These are phyloP conservation scores for Alviniconcha strummeri DNA, from an alignment of 2,888 invertebrate species.

Conservation along the genomic window DNA sequence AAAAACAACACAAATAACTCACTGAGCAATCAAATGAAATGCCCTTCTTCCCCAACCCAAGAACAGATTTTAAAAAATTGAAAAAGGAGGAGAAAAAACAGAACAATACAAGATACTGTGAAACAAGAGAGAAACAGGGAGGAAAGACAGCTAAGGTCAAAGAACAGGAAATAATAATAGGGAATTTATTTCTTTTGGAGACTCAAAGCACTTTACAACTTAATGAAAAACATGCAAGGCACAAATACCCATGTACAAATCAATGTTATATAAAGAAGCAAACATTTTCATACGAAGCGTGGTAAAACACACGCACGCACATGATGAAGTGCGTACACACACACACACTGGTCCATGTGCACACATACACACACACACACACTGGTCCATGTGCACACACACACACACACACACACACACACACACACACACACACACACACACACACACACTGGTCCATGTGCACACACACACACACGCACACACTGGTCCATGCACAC, in stretches of 20 bases:
- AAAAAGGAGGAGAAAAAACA: no score
- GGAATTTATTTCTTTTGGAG: no score
- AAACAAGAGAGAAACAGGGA: no score
- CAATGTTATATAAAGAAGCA: background rate
- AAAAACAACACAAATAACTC: background rate
- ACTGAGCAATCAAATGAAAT: background rate
- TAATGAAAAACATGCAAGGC: no score
- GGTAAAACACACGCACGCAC: background rate
- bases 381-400: background rate
- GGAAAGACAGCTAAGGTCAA: no score
- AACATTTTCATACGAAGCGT: background rate
- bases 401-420: background rate
- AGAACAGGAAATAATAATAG: no score
- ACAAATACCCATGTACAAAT: background rate
- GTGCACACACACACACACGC: background rate
- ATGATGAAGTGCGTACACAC: background rate
- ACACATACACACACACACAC: background rate
- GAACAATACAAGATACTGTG: no score
- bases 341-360: background rate
- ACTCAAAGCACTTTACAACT: no score
- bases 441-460: background rate
- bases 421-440: background rate
- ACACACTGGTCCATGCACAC: background rate
- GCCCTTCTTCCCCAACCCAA: no score
- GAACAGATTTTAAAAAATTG: no score